A percentile compares a stretch with the other conserved stretches of the same genome.
Evolutionary conservation across 1,140 invertebrate genomes (phyloP).

Genomic region (Saccostrea cuccullata): DNA sequence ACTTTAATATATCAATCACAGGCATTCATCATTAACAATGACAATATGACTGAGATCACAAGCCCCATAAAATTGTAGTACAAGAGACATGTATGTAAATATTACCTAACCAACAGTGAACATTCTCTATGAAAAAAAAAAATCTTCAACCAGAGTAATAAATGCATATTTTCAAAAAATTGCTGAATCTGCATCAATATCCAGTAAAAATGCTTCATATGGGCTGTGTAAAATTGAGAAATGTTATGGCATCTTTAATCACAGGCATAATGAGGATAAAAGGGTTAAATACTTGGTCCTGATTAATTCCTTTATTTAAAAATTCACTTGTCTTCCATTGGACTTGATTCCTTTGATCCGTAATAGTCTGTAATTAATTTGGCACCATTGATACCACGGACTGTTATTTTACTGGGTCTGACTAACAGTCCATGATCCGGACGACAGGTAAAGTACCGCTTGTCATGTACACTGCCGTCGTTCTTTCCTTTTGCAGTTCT

Average conservation of each 20-base stretch:
- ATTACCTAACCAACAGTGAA: background rate
- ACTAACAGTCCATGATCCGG: slow-evolving; percentile 80
- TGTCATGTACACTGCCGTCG: slow-evolving; percentile 80
- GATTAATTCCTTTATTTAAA: background rate
- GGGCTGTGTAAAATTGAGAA: background rate
- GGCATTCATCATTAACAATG: background rate
- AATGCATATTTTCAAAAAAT: background rate
- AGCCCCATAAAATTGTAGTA: background rate
- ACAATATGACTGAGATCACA: slow-evolving; percentile 4
- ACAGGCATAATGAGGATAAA: slow-evolving; percentile 8
- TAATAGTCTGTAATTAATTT: slow-evolving; percentile 77
- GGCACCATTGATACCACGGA: slow-evolving; percentile 81
- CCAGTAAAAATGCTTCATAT: background rate
- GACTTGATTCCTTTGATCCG: slow-evolving; percentile 49
- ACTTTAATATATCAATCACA: background rate
- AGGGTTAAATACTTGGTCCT: background rate
- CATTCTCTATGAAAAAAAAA: background rate
- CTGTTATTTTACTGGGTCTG: slow-evolving; percentile 80
- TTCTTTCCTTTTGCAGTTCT: slow-evolving; percentile 80
- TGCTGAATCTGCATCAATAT: background rate
- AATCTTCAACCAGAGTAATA: slow-evolving; percentile 5
- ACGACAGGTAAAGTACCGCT: slow-evolving; percentile 80
- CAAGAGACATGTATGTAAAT: background rate
- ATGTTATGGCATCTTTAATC: slow-evolving; percentile 30
- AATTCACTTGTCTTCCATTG: slow-evolving; percentile 32